Base-by-base conservation (phyloP, 2,113 vertebrate genomes). In the Panurus biarmicus region DNA sequence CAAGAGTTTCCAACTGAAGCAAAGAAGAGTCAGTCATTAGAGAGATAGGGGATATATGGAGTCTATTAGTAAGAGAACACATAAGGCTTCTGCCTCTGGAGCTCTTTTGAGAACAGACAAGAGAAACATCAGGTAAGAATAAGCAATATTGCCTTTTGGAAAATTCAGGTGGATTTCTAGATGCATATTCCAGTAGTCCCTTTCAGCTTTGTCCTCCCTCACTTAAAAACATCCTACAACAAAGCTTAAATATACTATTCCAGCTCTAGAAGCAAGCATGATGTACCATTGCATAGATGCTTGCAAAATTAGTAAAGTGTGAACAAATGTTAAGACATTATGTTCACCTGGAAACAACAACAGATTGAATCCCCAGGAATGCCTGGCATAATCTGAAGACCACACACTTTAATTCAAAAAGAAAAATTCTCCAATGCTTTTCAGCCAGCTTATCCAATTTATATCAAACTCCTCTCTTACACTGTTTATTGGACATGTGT, bases 31-130 rank as follows among this genome's bases (percentile, higher is more conserved):
- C 25, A 73, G 25, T 6, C 23, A n/a, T 38, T n/a, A 47, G n/a
- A 87, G n/a, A 44, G 6, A 12, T 0, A 6, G 5, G 11, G 12
- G 31, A 76, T 33, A 13, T 1, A 2, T 19, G 2, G 33, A 77
- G 15, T 11, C 36, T 7, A 5, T 40, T 62, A 7, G 2, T 16
- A 36, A 33, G 13, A 65, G 29, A 53, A 2, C 11, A 33, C 23
- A 47, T 45, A 36, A 18, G 3, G 7, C 15, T 3, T 81, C 21
- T 56, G 21, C 24, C 23, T 38, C 9, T 47, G 29, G 25, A 77
- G 17, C 6, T 7, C 4, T 56, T 85, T 35, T 50, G 70, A 54
- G 26, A 54, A 38, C 9, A 48, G 26, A 17, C 38, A 50, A 64
- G 23, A 73, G 50, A 77, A 77, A 38, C 26, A 51, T 5, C 0